Percentiles rank a stretch among this genome's conserved stretches.
Conservation (phyloP, 2,888 invertebrate genomes). For the Zaprionus lineosus region DNA sequence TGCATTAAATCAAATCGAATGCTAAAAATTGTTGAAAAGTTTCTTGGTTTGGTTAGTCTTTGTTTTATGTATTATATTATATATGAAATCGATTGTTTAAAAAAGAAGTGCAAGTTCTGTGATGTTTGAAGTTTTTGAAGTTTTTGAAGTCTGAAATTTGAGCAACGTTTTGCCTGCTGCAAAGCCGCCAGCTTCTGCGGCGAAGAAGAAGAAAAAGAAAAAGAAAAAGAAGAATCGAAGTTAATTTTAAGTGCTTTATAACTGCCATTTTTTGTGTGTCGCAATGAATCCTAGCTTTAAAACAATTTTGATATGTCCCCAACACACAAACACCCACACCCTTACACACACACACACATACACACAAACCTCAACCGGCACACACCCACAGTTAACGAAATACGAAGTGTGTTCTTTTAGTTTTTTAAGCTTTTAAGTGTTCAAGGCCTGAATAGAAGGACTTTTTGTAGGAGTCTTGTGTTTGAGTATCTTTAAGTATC, state of each 20-base stretch:
- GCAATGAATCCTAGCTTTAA: conserved; percentile 53
- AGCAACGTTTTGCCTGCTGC: conserved; percentile 54
- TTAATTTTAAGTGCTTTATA: conserved; percentile 59
- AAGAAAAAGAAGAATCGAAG: conserved; percentile 30
- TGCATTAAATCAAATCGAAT: too few species aligned
- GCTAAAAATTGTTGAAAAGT: conserved; percentile 38
- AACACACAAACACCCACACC: too few species aligned
- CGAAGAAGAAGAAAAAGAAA: conserved; percentile 27
- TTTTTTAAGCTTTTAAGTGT: conserved; percentile 37
- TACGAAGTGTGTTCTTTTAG: conserved; percentile 19
- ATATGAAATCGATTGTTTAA: too few species aligned
- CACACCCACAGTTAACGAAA: conserved; percentile 11
- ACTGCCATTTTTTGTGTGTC: conserved; percentile 10
- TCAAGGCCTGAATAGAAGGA: conserved; percentile 10
- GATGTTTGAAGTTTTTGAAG: conserved; percentile 32
- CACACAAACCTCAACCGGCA: not conserved
- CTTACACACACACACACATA: not conserved
- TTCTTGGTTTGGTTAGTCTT: conserved; percentile 79
- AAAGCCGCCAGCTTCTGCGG: conserved; percentile 9
- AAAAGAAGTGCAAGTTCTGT: conserved; percentile 21
- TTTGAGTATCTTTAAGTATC: conserved; percentile 55
- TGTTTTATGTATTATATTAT: too few species aligned
- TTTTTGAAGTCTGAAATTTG: conserved; percentile 20
- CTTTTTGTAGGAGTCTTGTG: conserved; percentile 17
- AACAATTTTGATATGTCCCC: conserved; percentile 60